A percentile compares a stretch with the other conserved stretches of the same genome.
Conservation (phyloP, 2,888 invertebrate species). For the Lasioglossum figueresi region DNA sequence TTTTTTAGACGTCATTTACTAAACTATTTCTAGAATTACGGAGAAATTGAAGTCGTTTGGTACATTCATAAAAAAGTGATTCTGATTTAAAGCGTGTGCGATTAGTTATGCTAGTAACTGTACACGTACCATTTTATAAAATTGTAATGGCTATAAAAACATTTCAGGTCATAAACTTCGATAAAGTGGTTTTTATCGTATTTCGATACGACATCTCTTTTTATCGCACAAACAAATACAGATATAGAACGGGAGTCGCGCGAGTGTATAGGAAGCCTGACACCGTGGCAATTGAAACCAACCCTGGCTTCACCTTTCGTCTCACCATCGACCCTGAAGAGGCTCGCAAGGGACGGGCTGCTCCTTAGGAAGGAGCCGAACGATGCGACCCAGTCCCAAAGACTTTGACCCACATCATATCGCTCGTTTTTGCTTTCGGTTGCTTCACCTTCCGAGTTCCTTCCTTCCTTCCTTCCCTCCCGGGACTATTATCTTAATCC, state of each 20-base stretch:
- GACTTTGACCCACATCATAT: conserved; percentile 83
- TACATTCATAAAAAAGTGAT: too few relatives aligned
- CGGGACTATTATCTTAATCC: conserved; percentile 83
- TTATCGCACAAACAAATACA: background rate
- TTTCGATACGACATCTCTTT: background rate
- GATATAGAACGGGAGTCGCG: background rate
- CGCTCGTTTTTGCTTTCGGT: conserved; percentile 81
- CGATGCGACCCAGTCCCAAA: conserved; percentile 80
- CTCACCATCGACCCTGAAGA: conserved; percentile 66
- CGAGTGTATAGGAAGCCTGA: conserved; percentile 32
- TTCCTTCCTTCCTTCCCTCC: conserved; percentile 80
- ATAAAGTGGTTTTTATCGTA: background rate
- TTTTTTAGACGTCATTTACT: too few relatives aligned
- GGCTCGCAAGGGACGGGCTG: conserved; percentile 69
- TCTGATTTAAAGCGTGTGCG: too few relatives aligned
- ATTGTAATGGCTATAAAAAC: background rate
- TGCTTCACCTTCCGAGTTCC: conserved; percentile 73
- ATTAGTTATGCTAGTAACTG: too few relatives aligned
- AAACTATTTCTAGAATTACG: too few relatives aligned
- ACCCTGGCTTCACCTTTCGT: conserved; percentile 60
- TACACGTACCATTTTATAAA: background rate
- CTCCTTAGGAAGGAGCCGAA: conserved; percentile 71
- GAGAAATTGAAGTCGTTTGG: too few relatives aligned
- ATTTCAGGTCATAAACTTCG: background rate
- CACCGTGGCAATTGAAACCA: conserved; percentile 69